Conservation (phyloP, 2,888 invertebrate species). For the Petrolisthes cinctipes region DNA sequence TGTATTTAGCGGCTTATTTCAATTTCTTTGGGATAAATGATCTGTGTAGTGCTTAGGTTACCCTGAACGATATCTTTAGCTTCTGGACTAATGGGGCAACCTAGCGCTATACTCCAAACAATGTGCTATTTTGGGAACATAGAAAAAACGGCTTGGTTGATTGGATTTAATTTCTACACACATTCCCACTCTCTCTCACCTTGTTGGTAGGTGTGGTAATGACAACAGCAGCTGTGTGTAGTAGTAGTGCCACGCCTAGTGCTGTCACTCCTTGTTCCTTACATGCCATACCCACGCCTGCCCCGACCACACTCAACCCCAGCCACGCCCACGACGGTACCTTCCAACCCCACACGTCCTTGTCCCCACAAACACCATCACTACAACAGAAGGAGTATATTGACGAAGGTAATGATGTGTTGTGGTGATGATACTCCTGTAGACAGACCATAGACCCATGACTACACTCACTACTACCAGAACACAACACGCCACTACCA, state of each 20-base stretch:
- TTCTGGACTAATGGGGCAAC: too few relatives aligned
- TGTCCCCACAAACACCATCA: constrained; percentile 11
- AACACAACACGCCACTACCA: not conserved
- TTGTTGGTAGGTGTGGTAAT: constrained; percentile 53
- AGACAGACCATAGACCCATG: constrained; percentile 32
- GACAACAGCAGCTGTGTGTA: constrained; percentile 69
- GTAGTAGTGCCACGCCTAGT: constrained; percentile 87
- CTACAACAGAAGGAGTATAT: not conserved
- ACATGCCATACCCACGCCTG: constrained; percentile 87
- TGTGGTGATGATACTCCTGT: constrained; percentile 22
- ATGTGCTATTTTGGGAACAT: too few relatives aligned
- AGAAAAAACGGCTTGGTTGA: not conserved
- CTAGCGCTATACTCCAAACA: too few relatives aligned
- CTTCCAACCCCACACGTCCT: constrained; percentile 11
- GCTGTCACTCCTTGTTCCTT: constrained; percentile 97
- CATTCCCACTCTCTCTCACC: constrained; percentile 42
- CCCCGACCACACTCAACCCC: constrained; percentile 67
- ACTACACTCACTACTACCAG: not conserved
- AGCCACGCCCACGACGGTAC: constrained; percentile 59
- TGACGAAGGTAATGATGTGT: not conserved
- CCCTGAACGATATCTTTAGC: too few relatives aligned
- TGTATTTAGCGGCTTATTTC: too few relatives aligned
- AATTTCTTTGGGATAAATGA: too few relatives aligned
- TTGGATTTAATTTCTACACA: not conserved
- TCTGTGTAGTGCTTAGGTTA: too few relatives aligned